Evolutionary conservation across 2,113 vertebrate species (phyloP), one percentile per base, ranked within the genome.

Genomic region (Cettia cetti): DNA sequence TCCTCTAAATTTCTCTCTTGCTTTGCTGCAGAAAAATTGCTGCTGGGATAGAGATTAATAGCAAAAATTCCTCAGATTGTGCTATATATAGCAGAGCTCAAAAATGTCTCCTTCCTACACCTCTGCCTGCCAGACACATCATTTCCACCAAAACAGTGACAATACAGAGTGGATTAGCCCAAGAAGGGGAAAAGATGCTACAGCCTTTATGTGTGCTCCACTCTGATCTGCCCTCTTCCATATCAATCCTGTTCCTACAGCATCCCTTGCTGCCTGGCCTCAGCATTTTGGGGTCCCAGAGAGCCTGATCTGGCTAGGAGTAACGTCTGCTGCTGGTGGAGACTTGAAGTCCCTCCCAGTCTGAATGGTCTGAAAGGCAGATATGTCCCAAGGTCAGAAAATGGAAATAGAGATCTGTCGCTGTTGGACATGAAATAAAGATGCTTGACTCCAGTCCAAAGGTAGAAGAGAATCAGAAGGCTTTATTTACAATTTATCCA

Each of bases 291-390:
- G 21, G 27, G 5, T 57, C 27, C 37, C 47, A 49, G 2, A 42
- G 21, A 78, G 14, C 15, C 16, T 0, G 0, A 0, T 24, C 14
- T 0, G 0, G 4, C 45, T 75, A 16, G 15, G 28, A 63, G 33
- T 28, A 33, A 49, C 24, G 10, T 40, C 63, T 45, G 39, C 26
- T 47, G 10, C 68, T 47, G 40, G 10, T 35, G 27, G 45, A 81
- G 31, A 21, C 42, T 60, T 13, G 33, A 54, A 7, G 14, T 72
- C 11, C 7, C 22, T 71, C 60, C 13, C n/a, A 54, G 44, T 24
- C 54, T 74, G 18, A 39, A 26, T 6, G 9, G 31, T 49, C 18
- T 63, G 53, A 52, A 86, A 91, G 31, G 17, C 30, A 81, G 40
- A 33, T 81, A 37, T 17, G 35, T 27, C 37, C 37, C 44, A 16